Evolutionary conservation across 2,888 invertebrate genomes (phyloP).

Genomic region (Phengaris alcon): DNA sequence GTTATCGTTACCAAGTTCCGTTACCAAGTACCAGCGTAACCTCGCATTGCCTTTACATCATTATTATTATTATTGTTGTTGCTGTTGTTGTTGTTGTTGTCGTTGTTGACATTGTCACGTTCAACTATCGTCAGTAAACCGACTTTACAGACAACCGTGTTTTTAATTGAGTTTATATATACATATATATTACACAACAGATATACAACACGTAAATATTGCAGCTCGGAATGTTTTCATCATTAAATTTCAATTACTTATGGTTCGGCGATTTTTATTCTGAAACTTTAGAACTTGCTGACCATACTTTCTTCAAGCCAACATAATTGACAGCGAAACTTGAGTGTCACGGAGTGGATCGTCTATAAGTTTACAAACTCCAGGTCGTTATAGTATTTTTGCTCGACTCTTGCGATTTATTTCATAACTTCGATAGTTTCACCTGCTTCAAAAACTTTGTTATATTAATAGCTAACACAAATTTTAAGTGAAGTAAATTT

Average conservation of each 20-base stretch:
- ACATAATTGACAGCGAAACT: slow-evolving; percentile 50
- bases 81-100: no score
- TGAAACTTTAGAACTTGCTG: slow-evolving; percentile 32
- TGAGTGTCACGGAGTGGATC: slow-evolving; percentile 42
- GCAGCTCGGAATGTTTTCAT: not conserved
- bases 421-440: slow-evolving; percentile 41
- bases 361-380: slow-evolving; percentile 34
- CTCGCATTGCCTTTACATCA: no score
- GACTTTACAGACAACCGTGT: no score
- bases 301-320: slow-evolving; percentile 34
- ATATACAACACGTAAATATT: not conserved
- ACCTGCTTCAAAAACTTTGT: slow-evolving; percentile 36
- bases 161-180: no score
- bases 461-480: slow-evolving; percentile 10
- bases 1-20: no score
- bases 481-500: not conserved
- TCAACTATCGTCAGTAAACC: no score
- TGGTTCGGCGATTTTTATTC: slow-evolving; percentile 7
- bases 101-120: no score
- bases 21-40: no score
- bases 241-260: slow-evolving; percentile 1
- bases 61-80: no score
- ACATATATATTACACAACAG: no score
- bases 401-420: slow-evolving; percentile 40
- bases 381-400: slow-evolving; percentile 43